phyloP scores from a whole-genome alignment of 2,797 vertebrate species.

The Columba guinea region DNA sequence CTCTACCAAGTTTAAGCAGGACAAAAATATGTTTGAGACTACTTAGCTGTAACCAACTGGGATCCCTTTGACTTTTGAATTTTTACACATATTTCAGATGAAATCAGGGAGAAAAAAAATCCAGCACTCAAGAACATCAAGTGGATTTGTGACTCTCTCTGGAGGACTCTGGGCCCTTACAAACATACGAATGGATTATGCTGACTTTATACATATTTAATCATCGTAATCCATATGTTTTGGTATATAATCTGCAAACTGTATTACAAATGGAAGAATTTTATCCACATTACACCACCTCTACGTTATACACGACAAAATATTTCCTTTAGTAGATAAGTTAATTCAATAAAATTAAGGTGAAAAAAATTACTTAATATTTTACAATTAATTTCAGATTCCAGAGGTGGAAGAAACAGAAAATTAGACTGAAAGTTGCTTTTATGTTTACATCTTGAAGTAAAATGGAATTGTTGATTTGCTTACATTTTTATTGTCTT shows the following conservation, averaged over 20 bases:
- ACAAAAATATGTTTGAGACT: conserved; percentile 4
- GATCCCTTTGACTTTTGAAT: conserved; percentile 52
- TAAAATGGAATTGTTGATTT: not conserved
- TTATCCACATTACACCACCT: not conserved
- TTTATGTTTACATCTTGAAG: not conserved
- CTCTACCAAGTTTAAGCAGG: not conserved
- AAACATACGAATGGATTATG: conserved; percentile 54
- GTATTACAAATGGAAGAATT: not conserved
- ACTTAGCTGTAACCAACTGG: conserved; percentile 30
- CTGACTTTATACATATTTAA: conserved; percentile 70
- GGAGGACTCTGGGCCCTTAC: conserved; percentile 29
- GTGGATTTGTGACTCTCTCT: conserved; percentile 57
- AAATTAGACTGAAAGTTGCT: not conserved
- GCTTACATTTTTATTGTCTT: not conserved
- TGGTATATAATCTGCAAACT: conserved; percentile 22
- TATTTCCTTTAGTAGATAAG: not conserved
- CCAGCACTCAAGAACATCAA: conserved; percentile 56
- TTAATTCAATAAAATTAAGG: not conserved
- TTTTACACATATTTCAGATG: conserved; percentile 62
- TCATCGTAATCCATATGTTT: conserved; percentile 13
- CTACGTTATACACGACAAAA: not conserved
- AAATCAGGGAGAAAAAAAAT: conserved; percentile 41
- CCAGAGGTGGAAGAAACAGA: not conserved
- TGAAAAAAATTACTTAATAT: not conserved
- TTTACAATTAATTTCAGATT: not conserved